These are phyloP conservation scores for Anagrus nilaparvatae DNA, from an alignment of 1,140 invertebrate genomes.

Conservation along the genomic window DNA sequence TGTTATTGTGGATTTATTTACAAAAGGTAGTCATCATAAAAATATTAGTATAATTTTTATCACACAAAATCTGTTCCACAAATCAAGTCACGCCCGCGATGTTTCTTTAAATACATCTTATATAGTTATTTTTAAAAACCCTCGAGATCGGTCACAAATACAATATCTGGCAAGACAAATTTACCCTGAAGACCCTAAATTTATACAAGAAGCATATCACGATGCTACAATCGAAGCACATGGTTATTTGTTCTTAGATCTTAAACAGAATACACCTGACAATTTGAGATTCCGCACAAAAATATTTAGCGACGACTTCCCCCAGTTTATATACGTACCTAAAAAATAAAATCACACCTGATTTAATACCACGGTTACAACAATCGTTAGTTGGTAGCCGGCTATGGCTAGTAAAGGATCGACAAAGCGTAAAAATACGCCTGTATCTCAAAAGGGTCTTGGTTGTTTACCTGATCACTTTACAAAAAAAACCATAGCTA, in stretches of 20 bases:
- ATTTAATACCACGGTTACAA: too few relatives aligned
- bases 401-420: too few relatives aligned
- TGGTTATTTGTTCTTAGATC: conserved; percentile 30
- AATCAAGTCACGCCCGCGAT: conserved; percentile 28
- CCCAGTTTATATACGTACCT: conserved; percentile 11
- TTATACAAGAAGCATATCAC: conserved; percentile 32
- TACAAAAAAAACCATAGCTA: conserved; percentile 4
- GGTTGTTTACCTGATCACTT: background rate
- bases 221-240: conserved; percentile 28
- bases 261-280: conserved; percentile 27
- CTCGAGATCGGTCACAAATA: conserved; percentile 34
- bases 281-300: conserved; percentile 21
- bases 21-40: conserved; percentile 31
- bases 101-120: conserved; percentile 32
- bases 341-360: conserved; percentile 10
- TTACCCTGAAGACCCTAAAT: conserved; percentile 29
- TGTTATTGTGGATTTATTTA: conserved; percentile 33
- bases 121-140: conserved; percentile 36
- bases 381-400: too few relatives aligned
- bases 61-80: conserved; percentile 35
- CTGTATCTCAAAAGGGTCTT: conserved; percentile 12
- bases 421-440: too few relatives aligned
- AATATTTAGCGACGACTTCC: conserved; percentile 15
- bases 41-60: conserved; percentile 37
- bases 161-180: conserved; percentile 28